phyloP scores from a whole-genome alignment of 2,797 vertebrate genomes.

The Scleropages formosus region DNA sequence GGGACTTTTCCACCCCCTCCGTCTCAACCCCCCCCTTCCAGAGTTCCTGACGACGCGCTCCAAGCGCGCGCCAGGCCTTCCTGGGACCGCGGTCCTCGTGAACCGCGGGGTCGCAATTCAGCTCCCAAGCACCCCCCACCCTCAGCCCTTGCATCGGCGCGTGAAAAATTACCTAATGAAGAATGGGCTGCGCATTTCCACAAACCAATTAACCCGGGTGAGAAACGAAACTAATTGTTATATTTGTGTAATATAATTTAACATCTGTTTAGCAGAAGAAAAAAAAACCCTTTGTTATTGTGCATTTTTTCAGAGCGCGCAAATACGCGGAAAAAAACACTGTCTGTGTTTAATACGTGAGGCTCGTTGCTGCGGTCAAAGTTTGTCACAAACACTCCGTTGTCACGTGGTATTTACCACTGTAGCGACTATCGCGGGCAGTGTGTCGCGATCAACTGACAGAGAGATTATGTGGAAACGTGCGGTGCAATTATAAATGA shows the following conservation, averaged over 20 bases:
- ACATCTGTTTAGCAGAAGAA: conserved; percentile 97
- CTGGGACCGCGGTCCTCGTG: conserved; percentile 83
- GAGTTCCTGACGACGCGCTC: conserved; percentile 78
- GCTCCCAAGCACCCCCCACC: conserved; percentile 66
- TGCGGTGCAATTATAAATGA: no score
- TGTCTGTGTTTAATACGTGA: no score
- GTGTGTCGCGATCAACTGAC: no score
- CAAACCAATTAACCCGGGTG: conserved; percentile 99
- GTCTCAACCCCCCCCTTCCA: no score
- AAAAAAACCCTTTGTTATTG: conserved; percentile 38
- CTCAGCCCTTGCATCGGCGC: conserved; percentile 89
- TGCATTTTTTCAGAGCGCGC: conserved; percentile 18
- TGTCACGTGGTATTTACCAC: no score
- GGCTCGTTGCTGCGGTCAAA: not conserved
- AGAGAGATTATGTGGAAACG: no score
- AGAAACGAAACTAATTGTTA: conserved; percentile 98
- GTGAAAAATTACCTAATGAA: conserved; percentile 99
- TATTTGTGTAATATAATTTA: conserved; percentile 99
- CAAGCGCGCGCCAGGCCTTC: conserved; percentile 79
- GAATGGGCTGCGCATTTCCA: conserved; percentile 99
- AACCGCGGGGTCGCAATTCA: conserved; percentile 89
- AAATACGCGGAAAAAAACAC: conserved; percentile 11
- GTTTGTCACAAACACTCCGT: no score
- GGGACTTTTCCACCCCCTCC: conserved; percentile 67
- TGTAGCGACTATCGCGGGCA: no score